These are phyloP conservation scores for Mus musculus DNA, from an alignment of 2,113 vertebrate species.

Conservation along the genomic window DNA sequence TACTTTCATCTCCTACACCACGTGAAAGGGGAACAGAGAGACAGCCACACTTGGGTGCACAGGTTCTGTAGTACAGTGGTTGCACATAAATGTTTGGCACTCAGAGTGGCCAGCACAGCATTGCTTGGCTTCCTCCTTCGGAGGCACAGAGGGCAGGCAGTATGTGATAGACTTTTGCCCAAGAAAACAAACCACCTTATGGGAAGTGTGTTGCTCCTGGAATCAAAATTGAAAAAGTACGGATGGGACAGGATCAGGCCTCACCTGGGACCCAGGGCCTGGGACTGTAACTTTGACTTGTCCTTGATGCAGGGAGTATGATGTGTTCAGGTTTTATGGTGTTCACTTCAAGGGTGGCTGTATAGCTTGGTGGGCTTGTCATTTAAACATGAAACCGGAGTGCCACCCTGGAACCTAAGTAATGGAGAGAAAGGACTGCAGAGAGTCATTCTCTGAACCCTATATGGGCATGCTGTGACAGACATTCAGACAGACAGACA, in stretches of 20 bases:
- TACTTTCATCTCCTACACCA: background rate
- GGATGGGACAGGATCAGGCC: accelerated
- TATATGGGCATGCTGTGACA: background rate
- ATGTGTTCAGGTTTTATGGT: background rate
- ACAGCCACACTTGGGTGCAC: accelerated
- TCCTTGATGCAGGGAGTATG: accelerated
- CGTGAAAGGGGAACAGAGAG: background rate
- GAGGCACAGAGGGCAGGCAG: background rate
- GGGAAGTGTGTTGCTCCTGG: no score
- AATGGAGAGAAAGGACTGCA: background rate
- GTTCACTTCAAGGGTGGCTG: background rate
- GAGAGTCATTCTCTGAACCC: background rate
- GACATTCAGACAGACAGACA: background rate
- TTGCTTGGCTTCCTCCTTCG: accelerated
- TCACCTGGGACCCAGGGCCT: no score
- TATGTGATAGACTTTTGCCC: background rate
- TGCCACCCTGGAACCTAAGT: background rate
- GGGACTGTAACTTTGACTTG: background rate
- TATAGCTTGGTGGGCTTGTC: background rate
- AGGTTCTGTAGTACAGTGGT: accelerated
- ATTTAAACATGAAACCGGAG: background rate
- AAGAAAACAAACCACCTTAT: no score
- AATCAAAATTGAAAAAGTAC: background rate
- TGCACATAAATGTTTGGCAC: accelerated
- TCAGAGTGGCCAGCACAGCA: background rate